phyloP scores from a whole-genome alignment of 2,888 invertebrate genomes.

The Synergus japonicus region DNA sequence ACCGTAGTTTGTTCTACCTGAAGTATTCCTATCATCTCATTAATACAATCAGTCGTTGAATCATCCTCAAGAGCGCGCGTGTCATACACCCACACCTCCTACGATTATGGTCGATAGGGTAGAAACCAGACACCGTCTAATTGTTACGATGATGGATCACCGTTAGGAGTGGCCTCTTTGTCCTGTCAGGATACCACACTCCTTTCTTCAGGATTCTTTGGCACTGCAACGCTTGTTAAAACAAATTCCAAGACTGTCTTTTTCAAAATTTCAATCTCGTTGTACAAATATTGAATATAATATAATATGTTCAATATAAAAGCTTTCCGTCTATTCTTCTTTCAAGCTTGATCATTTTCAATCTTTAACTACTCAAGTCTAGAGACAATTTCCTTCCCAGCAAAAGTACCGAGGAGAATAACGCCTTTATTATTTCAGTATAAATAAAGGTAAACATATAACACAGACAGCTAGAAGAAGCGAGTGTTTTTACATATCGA shows the following conservation, averaged over 20 bases:
- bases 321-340: constrained; percentile 6
- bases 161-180: constrained; percentile 51
- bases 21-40: constrained; percentile 47
- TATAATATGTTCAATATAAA: no score
- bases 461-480: neutral
- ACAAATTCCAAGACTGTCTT: constrained; percentile 31
- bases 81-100: constrained; percentile 69
- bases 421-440: constrained; percentile 47
- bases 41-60: constrained; percentile 62
- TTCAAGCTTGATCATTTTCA: no score
- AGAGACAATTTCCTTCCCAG: neutral
- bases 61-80: constrained; percentile 57
- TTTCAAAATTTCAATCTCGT: neutral
- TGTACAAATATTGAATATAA: no score
- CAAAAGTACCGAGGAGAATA: constrained; percentile 20
- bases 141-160: constrained; percentile 72
- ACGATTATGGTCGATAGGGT: constrained; percentile 51
- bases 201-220: constrained; percentile 47
- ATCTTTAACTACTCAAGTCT: no score
- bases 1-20: neutral
- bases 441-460: constrained; percentile 25
- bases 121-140: constrained; percentile 58
- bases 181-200: constrained; percentile 38
- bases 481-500: constrained; percentile 27
- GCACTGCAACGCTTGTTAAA: constrained; percentile 23